Evolutionary conservation across 2,888 invertebrate genomes (phyloP).

Genomic region (Acrobasis suavella): DNA sequence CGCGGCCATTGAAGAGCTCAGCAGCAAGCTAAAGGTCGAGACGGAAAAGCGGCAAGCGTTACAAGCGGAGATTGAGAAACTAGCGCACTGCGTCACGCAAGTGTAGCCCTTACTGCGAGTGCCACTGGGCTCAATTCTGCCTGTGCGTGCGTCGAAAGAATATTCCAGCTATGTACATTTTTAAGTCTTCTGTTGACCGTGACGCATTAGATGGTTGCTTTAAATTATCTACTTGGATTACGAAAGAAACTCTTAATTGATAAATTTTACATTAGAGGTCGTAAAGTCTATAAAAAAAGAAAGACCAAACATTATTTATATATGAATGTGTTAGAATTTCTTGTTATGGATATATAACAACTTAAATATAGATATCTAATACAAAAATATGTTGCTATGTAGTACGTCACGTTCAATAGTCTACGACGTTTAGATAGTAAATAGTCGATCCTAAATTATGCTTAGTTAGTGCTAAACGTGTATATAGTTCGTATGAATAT

Average conservation of each 20-base stretch:
- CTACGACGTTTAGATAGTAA: slow-evolving; percentile 7
- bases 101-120: slow-evolving; percentile 73
- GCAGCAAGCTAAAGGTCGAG: slow-evolving; percentile 83
- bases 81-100: slow-evolving; percentile 87
- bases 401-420: background rate
- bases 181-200: slow-evolving; percentile 8
- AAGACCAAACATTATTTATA: too few species aligned
- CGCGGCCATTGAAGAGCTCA: slow-evolving; percentile 85
- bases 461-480: slow-evolving; percentile 26
- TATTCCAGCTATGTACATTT: slow-evolving; percentile 49
- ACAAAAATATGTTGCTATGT: background rate
- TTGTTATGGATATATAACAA: too few species aligned
- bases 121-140: slow-evolving; percentile 35
- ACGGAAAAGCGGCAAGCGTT: slow-evolving; percentile 84
- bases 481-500: slow-evolving; percentile 11
- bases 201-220: slow-evolving; percentile 11
- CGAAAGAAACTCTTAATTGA: background rate
- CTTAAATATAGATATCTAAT: background rate
- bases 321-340: too few species aligned
- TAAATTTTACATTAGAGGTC: too few species aligned
- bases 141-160: slow-evolving; percentile 38
- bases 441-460: slow-evolving; percentile 9
- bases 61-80: slow-evolving; percentile 86
- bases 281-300: too few species aligned
- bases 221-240: background rate